These are phyloP conservation scores for Flexamia atlantica DNA, from an alignment of 2,888 invertebrate species.

Conservation along the genomic window DNA sequence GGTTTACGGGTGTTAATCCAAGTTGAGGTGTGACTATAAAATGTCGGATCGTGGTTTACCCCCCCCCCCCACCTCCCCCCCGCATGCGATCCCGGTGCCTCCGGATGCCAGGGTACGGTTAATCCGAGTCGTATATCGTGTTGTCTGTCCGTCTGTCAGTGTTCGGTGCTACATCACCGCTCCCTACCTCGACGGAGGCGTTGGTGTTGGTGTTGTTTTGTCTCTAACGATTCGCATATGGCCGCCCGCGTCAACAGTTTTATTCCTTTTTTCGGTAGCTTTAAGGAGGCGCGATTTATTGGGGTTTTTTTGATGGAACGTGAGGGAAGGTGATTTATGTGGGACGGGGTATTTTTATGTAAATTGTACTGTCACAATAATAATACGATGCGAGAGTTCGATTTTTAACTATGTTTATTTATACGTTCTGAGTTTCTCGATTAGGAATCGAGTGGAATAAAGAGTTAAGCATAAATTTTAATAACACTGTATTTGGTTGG, in stretches of 20 bases:
- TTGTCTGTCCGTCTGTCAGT: constrained; percentile 51
- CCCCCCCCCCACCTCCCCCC: constrained; percentile 3
- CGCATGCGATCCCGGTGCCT: constrained; percentile 21
- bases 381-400: too few relatives aligned
- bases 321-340: too few relatives aligned
- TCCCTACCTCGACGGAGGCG: too few relatives aligned
- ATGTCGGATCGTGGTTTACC: neutral
- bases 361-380: too few relatives aligned
- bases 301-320: too few relatives aligned
- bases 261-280: neutral
- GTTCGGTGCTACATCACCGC: too few relatives aligned
- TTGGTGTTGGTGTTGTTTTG: constrained; percentile 52
- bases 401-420: too few relatives aligned
- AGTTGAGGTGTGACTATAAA: constrained; percentile 17
- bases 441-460: too few relatives aligned
- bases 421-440: too few relatives aligned
- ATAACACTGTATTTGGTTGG: too few relatives aligned
- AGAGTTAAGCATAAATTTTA: too few relatives aligned
- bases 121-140: constrained; percentile 36
- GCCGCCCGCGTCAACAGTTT: constrained; percentile 52
- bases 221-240: constrained; percentile 51
- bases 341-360: too few relatives aligned
- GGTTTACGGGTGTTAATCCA: constrained; percentile 2
- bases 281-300: neutral
- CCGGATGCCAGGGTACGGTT: constrained; percentile 44